Conservation (phyloP, 1,140 invertebrate species). For the Drosophila bocqueti region DNA sequence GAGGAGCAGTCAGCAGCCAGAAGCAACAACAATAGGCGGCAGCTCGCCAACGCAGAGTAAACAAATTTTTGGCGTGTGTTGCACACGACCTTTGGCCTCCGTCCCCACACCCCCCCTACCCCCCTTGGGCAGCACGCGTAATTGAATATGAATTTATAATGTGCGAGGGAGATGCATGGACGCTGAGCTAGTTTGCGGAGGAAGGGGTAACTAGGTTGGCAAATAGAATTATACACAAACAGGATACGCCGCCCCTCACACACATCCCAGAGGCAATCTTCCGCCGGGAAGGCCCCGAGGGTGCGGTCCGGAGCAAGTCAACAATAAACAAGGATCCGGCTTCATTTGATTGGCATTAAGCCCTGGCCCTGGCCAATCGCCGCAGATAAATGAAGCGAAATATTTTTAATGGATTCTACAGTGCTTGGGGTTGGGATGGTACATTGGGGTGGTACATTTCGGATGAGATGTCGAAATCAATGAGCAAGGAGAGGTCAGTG, state of each 20-base stretch:
- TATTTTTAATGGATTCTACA: constrained; percentile 51
- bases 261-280: constrained; percentile 41
- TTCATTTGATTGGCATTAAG: constrained; percentile 61
- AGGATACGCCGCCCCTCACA: constrained; percentile 25
- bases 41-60: constrained; percentile 49
- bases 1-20: constrained; percentile 11
- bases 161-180: constrained; percentile 33
- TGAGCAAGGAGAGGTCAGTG: constrained; percentile 11
- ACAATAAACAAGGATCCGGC: constrained; percentile 48
- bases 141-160: constrained; percentile 84
- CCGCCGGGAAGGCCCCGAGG: constrained; percentile 22
- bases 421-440: not conserved
- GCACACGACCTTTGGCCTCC: constrained; percentile 52
- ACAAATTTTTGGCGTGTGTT: constrained; percentile 53
- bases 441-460: not conserved
- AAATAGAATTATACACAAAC: constrained; percentile 43
- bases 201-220: constrained; percentile 37
- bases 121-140: constrained; percentile 49
- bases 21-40: constrained; percentile 20
- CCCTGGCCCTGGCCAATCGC: constrained; percentile 37
- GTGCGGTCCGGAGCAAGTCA: constrained; percentile 34
- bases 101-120: not conserved
- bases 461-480: constrained; percentile 22
- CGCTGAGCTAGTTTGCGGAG: constrained; percentile 26
- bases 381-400: constrained; percentile 55